phyloP scores from a whole-genome alignment of 1,140 invertebrate species.

The Anoplophora glabripennis region DNA sequence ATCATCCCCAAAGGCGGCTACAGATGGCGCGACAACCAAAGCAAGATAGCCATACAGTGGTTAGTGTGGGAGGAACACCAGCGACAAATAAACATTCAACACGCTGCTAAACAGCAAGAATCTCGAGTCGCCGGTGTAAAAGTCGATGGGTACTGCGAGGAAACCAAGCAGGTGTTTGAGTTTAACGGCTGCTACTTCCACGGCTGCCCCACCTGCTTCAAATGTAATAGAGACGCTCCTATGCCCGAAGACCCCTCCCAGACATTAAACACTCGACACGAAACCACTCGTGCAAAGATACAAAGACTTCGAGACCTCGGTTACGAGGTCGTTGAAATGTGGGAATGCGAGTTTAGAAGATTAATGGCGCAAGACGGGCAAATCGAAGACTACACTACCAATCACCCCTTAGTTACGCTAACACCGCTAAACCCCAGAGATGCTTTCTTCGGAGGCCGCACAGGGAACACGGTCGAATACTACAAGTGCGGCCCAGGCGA shows the following conservation, averaged over 20 bases:
- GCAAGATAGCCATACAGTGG: constrained; percentile 6
- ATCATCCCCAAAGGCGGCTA: constrained; percentile 14
- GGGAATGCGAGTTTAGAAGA: too few species aligned
- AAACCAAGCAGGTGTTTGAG: constrained; percentile 6
- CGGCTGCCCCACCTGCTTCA: background rate
- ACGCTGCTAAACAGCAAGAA: constrained; percentile 3
- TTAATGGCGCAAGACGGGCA: too few species aligned
- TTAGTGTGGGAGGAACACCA: background rate
- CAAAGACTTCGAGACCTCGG: too few species aligned
- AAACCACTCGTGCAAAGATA: too few species aligned
- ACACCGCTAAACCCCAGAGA: too few species aligned
- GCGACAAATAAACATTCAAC: background rate
- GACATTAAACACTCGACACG: too few species aligned
- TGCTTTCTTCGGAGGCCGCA: too few species aligned
- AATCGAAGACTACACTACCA: too few species aligned
- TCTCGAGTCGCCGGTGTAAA: background rate
- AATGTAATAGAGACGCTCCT: background rate
- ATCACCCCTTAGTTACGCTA: too few species aligned
- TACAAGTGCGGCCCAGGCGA: too few species aligned
- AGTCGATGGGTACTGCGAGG: constrained; percentile 9
- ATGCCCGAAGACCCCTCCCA: background rate
- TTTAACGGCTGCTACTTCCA: constrained; percentile 11
- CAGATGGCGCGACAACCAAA: constrained; percentile 6
- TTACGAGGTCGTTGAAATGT: too few species aligned
- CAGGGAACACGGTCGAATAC: too few species aligned